These are phyloP conservation scores for Listronotus oregonensis DNA, from an alignment of 1,140 invertebrate species.

Conservation along the genomic window DNA sequence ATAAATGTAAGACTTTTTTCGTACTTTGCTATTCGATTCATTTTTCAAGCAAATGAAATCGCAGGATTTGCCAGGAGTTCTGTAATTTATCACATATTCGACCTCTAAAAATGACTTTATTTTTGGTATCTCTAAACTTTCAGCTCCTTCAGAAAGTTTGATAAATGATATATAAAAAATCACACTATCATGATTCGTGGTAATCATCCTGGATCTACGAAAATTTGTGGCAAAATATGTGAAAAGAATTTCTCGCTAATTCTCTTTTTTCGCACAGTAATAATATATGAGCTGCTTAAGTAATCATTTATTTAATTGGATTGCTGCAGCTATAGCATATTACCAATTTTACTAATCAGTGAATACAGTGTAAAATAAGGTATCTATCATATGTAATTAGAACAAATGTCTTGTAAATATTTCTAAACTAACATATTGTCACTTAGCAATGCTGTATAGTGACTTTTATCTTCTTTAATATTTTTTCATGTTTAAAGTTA, in stretches of 20 bases:
- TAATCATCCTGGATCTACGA: conserved; percentile 6
- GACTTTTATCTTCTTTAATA: no score
- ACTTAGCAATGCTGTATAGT: no score
- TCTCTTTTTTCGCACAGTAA: neutral
- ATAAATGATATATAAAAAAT: conserved; percentile 20
- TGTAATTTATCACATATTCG: conserved; percentile 16
- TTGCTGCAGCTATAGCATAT: no score
- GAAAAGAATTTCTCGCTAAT: conserved; percentile 3
- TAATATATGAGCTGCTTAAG: no score
- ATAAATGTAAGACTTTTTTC: no score
- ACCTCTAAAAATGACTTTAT: conserved; percentile 23
- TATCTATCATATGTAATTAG: no score
- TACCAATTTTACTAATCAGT: no score
- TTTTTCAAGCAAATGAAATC: conserved; percentile 9
- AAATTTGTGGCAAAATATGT: neutral
- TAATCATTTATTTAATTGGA: no score
- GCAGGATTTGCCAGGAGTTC: neutral
- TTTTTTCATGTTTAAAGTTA: no score
- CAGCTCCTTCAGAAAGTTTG: conserved; percentile 8
- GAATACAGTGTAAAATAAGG: no score
- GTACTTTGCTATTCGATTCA: neutral
- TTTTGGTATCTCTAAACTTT: conserved; percentile 21
- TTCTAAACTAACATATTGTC: no score
- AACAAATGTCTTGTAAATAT: no score
- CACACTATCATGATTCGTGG: conserved; percentile 14